Evolutionary conservation across 2,888 invertebrate genomes (phyloP), one percentile per base, ranked within the genome.

Genomic region (Azorinus chamasolen): DNA sequence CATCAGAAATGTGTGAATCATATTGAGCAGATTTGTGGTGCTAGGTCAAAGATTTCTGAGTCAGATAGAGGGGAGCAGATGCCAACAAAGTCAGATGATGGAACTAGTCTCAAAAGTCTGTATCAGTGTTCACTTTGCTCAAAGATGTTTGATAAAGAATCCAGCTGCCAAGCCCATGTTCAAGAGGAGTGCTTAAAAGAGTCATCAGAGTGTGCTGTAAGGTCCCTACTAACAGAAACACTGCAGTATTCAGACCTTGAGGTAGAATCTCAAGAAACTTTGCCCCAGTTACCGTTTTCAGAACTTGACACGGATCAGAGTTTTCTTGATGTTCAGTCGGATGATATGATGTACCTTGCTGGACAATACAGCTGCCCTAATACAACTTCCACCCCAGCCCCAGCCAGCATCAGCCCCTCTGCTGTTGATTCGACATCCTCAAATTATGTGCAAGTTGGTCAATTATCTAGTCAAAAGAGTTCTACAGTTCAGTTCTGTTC

Each of bases 121-220:
- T 73, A 62, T 46, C 79, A 79, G 63, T 79, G 79, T 58, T 65
- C 69, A 46, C 48, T 74, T 2, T 79, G 79, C 43, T 37, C 55
- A 18, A 43, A 64, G 25, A 70, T 79, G 69, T 79, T 79, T 45
- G 61, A 53, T 50, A 65, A 69, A 18, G 57, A 74, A 43, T 48
- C 45, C 5, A 59, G 39, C 14, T 79, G 79, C 63, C 74, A 70
- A 32, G 32, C 41, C 8, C 79, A 79, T 57, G 59, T 74, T 18
- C 43, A 41, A 14, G 41, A 61, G 16, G 51, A 50, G 8, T 79
- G 79, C 58, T 32, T 46, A 41, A 63, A 55, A 18, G 51, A 22
- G 6, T 39, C 20, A 39, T 32, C 57, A 37, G 54, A 77, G 18
- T 55, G 59, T 48, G 24, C 59, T 12, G 45, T 61, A 0, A 43